Base-by-base conservation (phyloP, 2,888 invertebrate species). In the Diaprepes abbreviatus region DNA sequence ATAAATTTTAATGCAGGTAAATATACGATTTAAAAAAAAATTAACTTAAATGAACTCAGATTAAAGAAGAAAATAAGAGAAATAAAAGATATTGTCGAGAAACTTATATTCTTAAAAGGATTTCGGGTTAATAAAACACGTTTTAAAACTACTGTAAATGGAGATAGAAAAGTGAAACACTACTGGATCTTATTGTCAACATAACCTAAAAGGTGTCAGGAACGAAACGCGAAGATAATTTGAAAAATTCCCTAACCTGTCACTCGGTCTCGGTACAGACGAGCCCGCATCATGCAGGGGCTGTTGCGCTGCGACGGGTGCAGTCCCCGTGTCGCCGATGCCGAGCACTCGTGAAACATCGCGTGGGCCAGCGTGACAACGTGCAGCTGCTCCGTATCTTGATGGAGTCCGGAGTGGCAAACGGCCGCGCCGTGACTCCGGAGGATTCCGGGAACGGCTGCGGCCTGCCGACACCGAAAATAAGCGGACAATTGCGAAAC, bases 381-480 rank as follows among this genome's bases (percentile, higher is more conserved):
- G 7, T 52, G 19, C 28, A 38, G 38, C 28, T 38, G 21, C 10
- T 38, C 57, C 55, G 65, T 57, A 31, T 35, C 16, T 59, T 33
- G 28, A 54, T 38, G 31, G 45, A 50, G 33, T 70, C 70, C 66
- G 66, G 62, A 66, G 33, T 66, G 70, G 40, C 66, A 45, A 48
- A 24, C 55, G 21, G 62, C 66, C 70, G 70, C 57, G 48, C 66
- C 66, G 70, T 62, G 43, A 70, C 70, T 70, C 70, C 70, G 57
- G 65, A 70, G 52, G 16, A 63, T 38, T 68, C 63, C 36, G 68
- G 68, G 45, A 64, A 52, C 58, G 19, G 40, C 33, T 33, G 35
- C 28, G 58, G 12, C 16, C 55, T 45, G 45, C 35, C 48, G 55
- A 21, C 43, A 10, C n/a, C 67, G 67, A 54, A 40, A 40, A 19